Conservation (phyloP, 2,888 invertebrate species). For the Drosophila limbata region DNA sequence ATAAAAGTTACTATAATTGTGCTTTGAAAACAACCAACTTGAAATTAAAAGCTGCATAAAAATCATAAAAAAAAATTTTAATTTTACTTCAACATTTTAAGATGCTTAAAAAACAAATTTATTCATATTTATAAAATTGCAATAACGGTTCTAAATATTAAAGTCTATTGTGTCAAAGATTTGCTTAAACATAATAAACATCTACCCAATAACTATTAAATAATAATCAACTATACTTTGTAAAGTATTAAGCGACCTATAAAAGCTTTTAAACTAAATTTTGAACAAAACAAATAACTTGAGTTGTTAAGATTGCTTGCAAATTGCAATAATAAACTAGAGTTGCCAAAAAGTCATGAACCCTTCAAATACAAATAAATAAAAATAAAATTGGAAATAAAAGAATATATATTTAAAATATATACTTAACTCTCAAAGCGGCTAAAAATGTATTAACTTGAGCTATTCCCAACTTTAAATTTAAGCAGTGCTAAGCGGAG, state of each 20-base stretch:
- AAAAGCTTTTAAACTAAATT: too few species aligned
- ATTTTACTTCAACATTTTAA: background rate
- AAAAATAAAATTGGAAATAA: background rate
- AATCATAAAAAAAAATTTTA: too few species aligned
- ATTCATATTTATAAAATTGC: too few species aligned
- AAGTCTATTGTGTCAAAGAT: too few species aligned
- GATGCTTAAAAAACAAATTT: background rate
- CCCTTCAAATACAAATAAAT: background rate
- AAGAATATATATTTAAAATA: background rate
- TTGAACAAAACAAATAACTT: background rate
- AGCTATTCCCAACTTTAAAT: constrained; percentile 7
- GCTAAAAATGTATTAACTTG: constrained; percentile 5
- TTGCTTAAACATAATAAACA: background rate
- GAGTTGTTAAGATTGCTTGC: background rate
- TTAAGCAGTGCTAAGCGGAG: constrained; percentile 6
- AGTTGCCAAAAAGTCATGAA: background rate
- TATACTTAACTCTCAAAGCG: background rate
- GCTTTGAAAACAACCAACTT: too few species aligned
- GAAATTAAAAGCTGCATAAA: too few species aligned
- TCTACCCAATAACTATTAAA: background rate
- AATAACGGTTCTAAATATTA: too few species aligned
- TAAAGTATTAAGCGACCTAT: too few species aligned
- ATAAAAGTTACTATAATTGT: too few species aligned
- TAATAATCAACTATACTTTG: background rate
- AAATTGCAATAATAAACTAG: background rate